Evolutionary conservation across 2,888 invertebrate genomes (phyloP), one percentile per base, ranked within the genome.

Genomic region (Drosophila emarginata): DNA sequence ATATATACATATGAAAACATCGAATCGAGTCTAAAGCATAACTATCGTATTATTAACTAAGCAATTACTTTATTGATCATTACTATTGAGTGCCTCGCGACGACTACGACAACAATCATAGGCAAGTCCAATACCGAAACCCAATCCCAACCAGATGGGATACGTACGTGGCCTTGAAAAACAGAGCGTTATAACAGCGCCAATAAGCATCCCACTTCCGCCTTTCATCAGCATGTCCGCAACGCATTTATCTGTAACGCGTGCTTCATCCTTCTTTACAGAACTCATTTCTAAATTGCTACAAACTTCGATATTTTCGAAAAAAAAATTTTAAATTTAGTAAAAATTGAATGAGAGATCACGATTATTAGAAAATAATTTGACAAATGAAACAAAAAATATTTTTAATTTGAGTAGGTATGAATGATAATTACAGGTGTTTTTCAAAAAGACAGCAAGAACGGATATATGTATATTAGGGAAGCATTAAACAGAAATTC

Each of bases 141-240:
- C 76, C 39, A 76, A n/a, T 6, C 76, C 72, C 39, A 76, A 50
- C 75, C 75, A 76, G n/a, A 76, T 60, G 2, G 76, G 76, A 39
- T 64, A 72, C 11, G 64, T 68, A 11, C 72, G 67, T 2, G 75
- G 72, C 0, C 75, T 72, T 9, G 67, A 66, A 18, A 75, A 66
- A 21, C 51, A 64, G 12, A 76, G 4, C 2, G 76, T 66, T 1
- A 76, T 26, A 1, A 72, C 53, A 15, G 59, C 6, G 28, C 76
- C 74, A 15, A 74, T 66, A 5, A 74, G 12, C 14, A 74, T 23
- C 2, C 74, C 74, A 39, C 74, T 74, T 18, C 64, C 75, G 11
- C 75, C 72, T 32, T 76, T 76, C 59, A 76, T 23, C 12, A 75
- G 26, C 12, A 75, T 53, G 57, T 75, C 76, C 2, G 76, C 56